phyloP scores from a whole-genome alignment of 2,888 invertebrate genomes.

The Alloscopus bannaensis region DNA sequence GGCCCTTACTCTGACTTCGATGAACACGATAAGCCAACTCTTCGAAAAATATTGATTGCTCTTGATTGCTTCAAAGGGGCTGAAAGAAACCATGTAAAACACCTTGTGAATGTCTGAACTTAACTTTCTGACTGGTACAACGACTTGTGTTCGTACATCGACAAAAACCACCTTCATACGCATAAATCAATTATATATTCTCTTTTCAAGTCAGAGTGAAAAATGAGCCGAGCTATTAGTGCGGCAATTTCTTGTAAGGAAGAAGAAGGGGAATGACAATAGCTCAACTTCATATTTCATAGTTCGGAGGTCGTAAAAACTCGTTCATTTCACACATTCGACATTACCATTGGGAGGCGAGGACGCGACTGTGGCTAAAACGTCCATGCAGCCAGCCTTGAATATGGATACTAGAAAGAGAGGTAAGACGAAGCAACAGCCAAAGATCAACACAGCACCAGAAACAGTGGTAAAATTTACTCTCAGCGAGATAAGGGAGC shows the following conservation, averaged over 20 bases:
- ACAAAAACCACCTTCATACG: conserved; percentile 8
- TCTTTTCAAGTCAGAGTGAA: conserved; percentile 10
- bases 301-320: conserved; percentile 49
- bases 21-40: too few species aligned
- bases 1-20: too few species aligned
- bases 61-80: too few species aligned
- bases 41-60: too few species aligned
- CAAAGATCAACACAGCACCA: too few species aligned
- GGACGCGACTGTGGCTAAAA: conserved; percentile 41
- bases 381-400: conserved; percentile 47
- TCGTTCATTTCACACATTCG: conserved; percentile 52
- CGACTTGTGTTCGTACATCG: too few species aligned
- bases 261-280: conserved; percentile 34
- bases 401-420: conserved; percentile 36
- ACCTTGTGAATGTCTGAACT: too few species aligned
- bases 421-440: conserved; percentile 9
- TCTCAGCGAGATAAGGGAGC: conserved; percentile 5
- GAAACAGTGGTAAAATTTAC: conserved; percentile 7
- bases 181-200: conserved; percentile 31
- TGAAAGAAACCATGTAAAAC: too few species aligned
- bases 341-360: conserved; percentile 20
- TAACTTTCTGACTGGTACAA: too few species aligned
- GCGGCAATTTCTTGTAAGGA: not conserved
- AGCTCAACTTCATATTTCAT: conserved; percentile 43
- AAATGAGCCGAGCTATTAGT: conserved; percentile 6